phyloP scores from a whole-genome alignment of 2,888 invertebrate genomes.

The Drosophila paramelanica region DNA sequence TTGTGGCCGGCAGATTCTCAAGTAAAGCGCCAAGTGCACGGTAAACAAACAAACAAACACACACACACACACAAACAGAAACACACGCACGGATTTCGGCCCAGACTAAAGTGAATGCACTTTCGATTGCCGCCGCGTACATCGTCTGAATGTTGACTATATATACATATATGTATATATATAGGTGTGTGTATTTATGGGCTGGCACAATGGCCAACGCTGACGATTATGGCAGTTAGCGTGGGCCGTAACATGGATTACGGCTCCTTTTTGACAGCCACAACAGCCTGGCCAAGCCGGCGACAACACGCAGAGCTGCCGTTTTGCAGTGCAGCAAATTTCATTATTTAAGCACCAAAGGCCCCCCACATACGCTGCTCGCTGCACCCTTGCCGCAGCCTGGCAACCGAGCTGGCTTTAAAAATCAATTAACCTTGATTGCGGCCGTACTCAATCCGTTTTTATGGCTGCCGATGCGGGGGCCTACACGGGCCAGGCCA shows the following conservation, averaged over 20 bases:
- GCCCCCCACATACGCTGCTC: not conserved
- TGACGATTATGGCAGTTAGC: slow-evolving; percentile 77
- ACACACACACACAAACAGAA: slow-evolving; percentile 12
- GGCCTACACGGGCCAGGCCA: slow-evolving; percentile 14
- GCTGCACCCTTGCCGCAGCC: slow-evolving; percentile 5
- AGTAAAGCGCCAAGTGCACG: slow-evolving; percentile 63
- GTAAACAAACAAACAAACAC: slow-evolving; percentile 16
- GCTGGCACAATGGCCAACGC: slow-evolving; percentile 41
- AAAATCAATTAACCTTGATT: slow-evolving; percentile 84
- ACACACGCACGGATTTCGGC: not conserved
- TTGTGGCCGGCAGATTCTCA: slow-evolving; percentile 72
- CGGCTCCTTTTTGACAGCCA: slow-evolving; percentile 69
- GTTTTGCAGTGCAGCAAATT: slow-evolving; percentile 52
- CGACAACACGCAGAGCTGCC: slow-evolving; percentile 44
- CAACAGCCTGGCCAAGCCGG: slow-evolving; percentile 37
- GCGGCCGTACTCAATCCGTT: slow-evolving; percentile 53
- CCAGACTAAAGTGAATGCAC: slow-evolving; percentile 63
- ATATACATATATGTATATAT: slow-evolving; percentile 2
- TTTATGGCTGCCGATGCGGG: slow-evolving; percentile 25
- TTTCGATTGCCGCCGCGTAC: slow-evolving; percentile 60
- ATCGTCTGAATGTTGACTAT: slow-evolving; percentile 44
- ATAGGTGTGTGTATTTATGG: slow-evolving; percentile 41
- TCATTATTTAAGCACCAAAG: slow-evolving; percentile 64
- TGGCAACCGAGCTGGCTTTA: slow-evolving; percentile 58
- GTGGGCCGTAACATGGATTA: slow-evolving; percentile 66